These are phyloP conservation scores for Clitarchus hookeri DNA, from an alignment of 2,888 invertebrate genomes.

Conservation along the genomic window DNA sequence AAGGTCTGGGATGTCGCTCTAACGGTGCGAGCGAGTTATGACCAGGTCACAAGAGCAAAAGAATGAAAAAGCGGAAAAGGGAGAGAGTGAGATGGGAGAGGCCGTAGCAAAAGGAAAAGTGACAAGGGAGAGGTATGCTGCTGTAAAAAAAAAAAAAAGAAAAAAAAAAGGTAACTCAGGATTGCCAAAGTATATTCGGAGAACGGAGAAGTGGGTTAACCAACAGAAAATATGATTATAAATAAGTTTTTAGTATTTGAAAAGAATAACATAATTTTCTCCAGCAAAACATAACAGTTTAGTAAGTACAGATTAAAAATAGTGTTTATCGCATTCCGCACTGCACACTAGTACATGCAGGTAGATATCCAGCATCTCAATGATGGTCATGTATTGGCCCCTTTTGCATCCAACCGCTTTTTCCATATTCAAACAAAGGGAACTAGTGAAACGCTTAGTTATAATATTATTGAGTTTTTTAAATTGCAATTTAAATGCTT, in stretches of 20 bases:
- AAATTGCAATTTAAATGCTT: too few species aligned
- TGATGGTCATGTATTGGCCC: too few species aligned
- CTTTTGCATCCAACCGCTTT: too few species aligned
- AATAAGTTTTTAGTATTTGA: background rate
- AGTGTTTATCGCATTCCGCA: too few species aligned
- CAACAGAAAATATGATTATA: background rate
- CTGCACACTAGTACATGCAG: too few species aligned
- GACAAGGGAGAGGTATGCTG: conserved; percentile 23
- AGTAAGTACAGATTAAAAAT: background rate
- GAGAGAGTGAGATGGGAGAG: background rate
- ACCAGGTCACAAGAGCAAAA: conserved; percentile 24
- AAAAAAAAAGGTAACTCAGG: background rate
- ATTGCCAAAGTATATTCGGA: background rate
- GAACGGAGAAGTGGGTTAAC: background rate
- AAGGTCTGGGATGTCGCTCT: conserved; percentile 21
- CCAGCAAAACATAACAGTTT: background rate
- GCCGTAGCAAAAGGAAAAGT: conserved; percentile 16
- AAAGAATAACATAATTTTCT: background rate
- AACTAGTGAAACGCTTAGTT: too few species aligned
- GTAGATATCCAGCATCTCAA: too few species aligned
- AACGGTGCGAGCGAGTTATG: conserved; percentile 24
- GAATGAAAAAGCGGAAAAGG: background rate
- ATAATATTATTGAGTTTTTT: too few species aligned
- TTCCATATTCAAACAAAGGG: too few species aligned
- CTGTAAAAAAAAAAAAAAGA: background rate